Percentiles rank a stretch among this genome's conserved stretches.
phyloP scores from a whole-genome alignment of 1,140 invertebrate species.

The Pantala flavescens region DNA sequence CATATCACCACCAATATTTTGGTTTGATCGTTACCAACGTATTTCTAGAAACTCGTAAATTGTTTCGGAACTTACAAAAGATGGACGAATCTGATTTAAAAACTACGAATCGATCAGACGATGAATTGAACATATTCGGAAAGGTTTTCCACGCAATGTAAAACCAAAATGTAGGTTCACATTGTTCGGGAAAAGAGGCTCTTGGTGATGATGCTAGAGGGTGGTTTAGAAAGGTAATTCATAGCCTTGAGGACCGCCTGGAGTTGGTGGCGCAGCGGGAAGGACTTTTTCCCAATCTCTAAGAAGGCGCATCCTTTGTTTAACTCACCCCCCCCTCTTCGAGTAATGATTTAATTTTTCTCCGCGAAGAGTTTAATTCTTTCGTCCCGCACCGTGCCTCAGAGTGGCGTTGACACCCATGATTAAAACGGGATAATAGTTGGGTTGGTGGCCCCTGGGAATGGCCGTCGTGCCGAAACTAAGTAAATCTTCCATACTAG shows the following conservation, averaged over 20 bases:
- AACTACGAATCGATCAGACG: too few species aligned
- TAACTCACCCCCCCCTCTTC: background rate
- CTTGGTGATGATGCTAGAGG: background rate
- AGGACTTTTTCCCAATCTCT: background rate
- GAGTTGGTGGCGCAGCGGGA: background rate
- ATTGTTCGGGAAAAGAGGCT: too few species aligned
- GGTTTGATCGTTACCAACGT: too few species aligned
- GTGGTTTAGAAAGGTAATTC: background rate
- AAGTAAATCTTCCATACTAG: too few species aligned
- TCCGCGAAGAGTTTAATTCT: background rate
- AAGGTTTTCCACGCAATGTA: too few species aligned
- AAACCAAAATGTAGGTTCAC: too few species aligned
- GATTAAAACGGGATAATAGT: background rate
- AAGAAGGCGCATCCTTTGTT: conserved; percentile 1
- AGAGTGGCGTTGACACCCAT: background rate
- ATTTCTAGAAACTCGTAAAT: too few species aligned
- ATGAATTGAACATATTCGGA: too few species aligned
- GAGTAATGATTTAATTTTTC: background rate
- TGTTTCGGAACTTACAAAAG: too few species aligned
- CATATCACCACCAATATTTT: too few species aligned
- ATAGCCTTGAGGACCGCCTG: background rate
- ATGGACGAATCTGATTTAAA: too few species aligned
- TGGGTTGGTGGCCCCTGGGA: background rate
- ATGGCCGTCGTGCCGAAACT: background rate
- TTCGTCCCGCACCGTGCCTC: background rate